Percentiles rank a stretch among this genome's conserved stretches.
Evolutionary conservation across 2,797 vertebrate genomes (phyloP).

Genomic region (Australoheros facetus): DNA sequence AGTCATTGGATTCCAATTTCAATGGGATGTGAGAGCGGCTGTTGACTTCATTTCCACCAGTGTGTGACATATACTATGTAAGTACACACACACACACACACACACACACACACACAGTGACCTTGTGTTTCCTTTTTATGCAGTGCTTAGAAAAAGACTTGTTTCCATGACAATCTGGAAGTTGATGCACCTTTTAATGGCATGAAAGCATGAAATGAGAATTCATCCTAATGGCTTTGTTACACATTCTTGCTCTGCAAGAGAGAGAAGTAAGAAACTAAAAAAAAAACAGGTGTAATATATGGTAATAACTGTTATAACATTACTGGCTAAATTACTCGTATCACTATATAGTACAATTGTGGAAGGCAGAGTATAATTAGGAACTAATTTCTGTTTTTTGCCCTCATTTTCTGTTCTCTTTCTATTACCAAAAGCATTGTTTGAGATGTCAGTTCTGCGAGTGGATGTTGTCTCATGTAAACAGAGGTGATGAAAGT

Average conservation of each 20-base stretch:
- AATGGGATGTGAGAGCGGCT: slow-evolving; percentile 18
- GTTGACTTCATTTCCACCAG: slow-evolving; percentile 18
- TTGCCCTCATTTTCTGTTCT: not conserved
- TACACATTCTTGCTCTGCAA: not conserved
- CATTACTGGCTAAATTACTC: not conserved
- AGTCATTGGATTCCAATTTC: slow-evolving; percentile 32
- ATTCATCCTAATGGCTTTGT: slow-evolving; percentile 16
- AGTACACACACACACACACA: not conserved
- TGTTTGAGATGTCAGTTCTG: slow-evolving; percentile 20
- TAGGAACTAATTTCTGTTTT: slow-evolving; percentile 9
- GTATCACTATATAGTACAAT: not conserved
- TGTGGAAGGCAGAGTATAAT: slow-evolving; percentile 5
- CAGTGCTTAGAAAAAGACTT: slow-evolving; percentile 1
- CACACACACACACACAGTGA: not conserved
- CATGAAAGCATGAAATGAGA: slow-evolving; percentile 9
- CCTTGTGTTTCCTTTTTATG: slow-evolving; percentile 31
- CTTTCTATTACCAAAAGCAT: not conserved
- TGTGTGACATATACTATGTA: slow-evolving; percentile 5
- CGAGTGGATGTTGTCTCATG: not conserved
- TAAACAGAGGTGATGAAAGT: slow-evolving; percentile 27
- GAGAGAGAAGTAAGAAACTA: not conserved
- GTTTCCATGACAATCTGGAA: slow-evolving; percentile 62
- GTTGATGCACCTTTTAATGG: slow-evolving; percentile 37
- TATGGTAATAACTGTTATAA: not conserved
- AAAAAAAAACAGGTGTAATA: not conserved